phyloP scores from a whole-genome alignment of 1,140 invertebrate species.

The Drosophila prosaltans region DNA sequence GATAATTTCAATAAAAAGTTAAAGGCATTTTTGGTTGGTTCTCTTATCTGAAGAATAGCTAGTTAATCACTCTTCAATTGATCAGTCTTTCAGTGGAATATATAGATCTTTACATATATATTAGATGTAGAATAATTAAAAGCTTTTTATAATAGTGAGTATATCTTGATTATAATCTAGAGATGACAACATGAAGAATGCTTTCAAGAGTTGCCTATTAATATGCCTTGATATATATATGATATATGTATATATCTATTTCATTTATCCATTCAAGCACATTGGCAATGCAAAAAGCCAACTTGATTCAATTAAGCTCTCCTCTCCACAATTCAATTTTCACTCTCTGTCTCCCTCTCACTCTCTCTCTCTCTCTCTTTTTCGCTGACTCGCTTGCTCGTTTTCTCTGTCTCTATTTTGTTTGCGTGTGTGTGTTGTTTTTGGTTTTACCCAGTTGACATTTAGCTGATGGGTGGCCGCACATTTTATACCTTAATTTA shows the following conservation, averaged over 20 bases:
- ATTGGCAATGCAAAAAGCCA: slow-evolving; percentile 13
- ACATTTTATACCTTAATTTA: slow-evolving; percentile 52
- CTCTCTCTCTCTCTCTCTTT: neutral
- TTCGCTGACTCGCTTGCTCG: neutral
- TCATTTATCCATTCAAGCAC: slow-evolving; percentile 9
- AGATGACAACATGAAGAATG: slow-evolving; percentile 6
- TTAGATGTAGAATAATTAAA: no score
- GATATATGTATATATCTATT: neutral
- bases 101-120: no score
- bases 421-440: neutral
- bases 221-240: slow-evolving; percentile 2
- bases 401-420: neutral
- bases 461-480: slow-evolving; percentile 19
- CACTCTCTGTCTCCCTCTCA: neutral
- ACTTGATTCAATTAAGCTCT: slow-evolving; percentile 34
- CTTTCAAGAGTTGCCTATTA: neutral
- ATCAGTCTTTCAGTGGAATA: no score
- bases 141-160: no score
- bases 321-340: slow-evolving; percentile 28
- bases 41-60: no score
- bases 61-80: no score
- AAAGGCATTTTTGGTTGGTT: no score
- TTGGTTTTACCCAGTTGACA: slow-evolving; percentile 1
- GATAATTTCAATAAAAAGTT: no score
- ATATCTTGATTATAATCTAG: neutral